Evolutionary conservation across 2,113 vertebrate genomes (phyloP).

Genomic region (Athene cunicularia): DNA sequence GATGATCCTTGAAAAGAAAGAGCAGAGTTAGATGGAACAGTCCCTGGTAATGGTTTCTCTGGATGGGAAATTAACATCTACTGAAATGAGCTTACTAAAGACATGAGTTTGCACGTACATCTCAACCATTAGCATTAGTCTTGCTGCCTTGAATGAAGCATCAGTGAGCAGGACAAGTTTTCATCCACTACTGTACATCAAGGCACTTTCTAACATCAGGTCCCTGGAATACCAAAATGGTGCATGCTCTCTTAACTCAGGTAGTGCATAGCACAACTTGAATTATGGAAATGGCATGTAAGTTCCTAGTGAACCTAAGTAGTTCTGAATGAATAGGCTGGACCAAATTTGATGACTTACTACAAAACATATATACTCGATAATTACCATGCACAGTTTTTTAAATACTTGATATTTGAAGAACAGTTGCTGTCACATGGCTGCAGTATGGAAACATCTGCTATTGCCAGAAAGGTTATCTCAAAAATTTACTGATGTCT

Average conservation of each 20-base stretch:
- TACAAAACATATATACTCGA: not conserved
- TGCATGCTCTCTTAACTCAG: not conserved
- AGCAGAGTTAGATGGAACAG: not conserved
- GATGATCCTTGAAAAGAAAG: not conserved
- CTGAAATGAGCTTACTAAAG: not conserved
- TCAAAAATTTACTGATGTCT: not conserved
- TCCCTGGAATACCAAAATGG: not conserved
- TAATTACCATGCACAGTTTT: not conserved
- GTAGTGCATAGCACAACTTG: not conserved
- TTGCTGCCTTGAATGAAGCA: not conserved
- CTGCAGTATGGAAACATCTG: fast-evolving
- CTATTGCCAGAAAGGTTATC: not conserved
- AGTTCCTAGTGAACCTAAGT: not conserved
- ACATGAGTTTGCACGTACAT: not conserved
- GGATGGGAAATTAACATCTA: not conserved
- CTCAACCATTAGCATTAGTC: not conserved
- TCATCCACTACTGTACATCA: not conserved
- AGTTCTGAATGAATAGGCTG: not conserved
- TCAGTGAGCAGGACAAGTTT: not conserved
- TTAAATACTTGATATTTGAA: not conserved
- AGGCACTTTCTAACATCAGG: not conserved
- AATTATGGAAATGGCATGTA: not conserved
- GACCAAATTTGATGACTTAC: not conserved
- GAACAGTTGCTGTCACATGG: not conserved
- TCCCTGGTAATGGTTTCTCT: not conserved